Base-by-base conservation (phyloP, 1,140 invertebrate species). In the Drosophila seguyi region DNA sequence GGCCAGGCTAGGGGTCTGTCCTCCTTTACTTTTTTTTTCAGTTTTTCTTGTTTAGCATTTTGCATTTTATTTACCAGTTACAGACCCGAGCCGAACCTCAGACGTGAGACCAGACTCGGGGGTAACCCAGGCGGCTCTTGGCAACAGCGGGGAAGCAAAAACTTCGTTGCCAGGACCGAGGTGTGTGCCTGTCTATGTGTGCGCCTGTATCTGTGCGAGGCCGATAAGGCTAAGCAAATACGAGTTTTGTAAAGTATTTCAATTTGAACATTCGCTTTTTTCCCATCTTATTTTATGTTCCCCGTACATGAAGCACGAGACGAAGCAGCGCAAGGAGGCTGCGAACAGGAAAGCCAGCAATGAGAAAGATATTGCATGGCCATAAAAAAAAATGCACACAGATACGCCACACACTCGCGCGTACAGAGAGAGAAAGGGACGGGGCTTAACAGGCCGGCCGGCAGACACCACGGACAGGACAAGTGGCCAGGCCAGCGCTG, bases 191-290 rank as follows among this genome's bases (percentile, higher is more conserved):
- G 38, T 38, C 22, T 55, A 25, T 38, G 34, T 60, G 63, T 41
- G 36, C 42, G 38, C 48, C 27, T 48, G 44, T 59, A 57, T 39
- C 76, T 60, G 53, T 58, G 59, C 60, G 67, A 59, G 56, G 62
- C 61, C 78, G 82, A 74, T 81, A 79, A 84, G 71, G 67, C 75
- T 87, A 76, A 87, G 83, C 83, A 87, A 87, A 87, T 87, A 87
- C 83, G 62, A 87, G 83, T 87, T 87, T 87, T 78, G 79, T 84
- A 71, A 84, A 83, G 81, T 79, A 84, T 84, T 84, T 84, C 81
- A 84, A 84, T 84, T 79, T 84, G 76, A 84, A 74, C 81, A 73
- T 77, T 74, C 75, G 81, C 66, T 83, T 83, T 79, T 81, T 83
- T 63, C 31, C 61, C 61, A 52, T 67, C 66, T 53, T 53, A 67